These are phyloP conservation scores for Agrotis clavis DNA, from an alignment of 2,888 invertebrate species.

Conservation along the genomic window DNA sequence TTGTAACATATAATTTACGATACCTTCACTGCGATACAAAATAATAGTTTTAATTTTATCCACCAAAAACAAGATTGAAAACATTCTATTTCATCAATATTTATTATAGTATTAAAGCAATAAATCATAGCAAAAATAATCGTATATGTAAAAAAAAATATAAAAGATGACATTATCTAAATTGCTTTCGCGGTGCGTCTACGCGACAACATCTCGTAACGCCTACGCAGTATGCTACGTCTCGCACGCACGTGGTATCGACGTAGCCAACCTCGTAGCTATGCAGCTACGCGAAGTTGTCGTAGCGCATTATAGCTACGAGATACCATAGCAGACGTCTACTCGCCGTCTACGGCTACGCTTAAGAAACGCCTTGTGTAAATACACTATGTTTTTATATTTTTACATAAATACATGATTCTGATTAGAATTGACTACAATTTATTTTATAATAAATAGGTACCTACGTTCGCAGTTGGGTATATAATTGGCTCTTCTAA, in stretches of 20 bases:
- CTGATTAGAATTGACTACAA: not conserved
- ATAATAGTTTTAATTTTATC: not conserved
- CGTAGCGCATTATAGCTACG: not conserved
- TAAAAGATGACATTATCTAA: not conserved
- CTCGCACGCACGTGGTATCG: not conserved
- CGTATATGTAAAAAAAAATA: too few relatives aligned
- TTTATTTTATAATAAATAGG: too few relatives aligned
- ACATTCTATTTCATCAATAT: too few relatives aligned
- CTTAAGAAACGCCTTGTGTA: slow-evolving; percentile 5
- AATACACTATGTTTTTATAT: not conserved
- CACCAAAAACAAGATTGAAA: too few relatives aligned
- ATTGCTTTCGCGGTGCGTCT: not conserved
- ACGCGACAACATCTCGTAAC: not conserved
- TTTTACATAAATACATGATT: too few relatives aligned
- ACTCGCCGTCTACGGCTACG: slow-evolving; percentile 18
- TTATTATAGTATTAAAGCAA: not conserved
- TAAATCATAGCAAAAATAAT: not conserved
- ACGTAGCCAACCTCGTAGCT: not conserved
- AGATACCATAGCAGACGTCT: not conserved
- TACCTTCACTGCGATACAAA: not conserved
- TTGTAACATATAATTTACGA: not conserved
- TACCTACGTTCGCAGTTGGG: not conserved
- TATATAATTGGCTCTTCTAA: not conserved
- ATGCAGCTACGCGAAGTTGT: not conserved
- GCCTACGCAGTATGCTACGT: slow-evolving; percentile 13